Evolutionary conservation across 2,888 invertebrate genomes (phyloP), one percentile per base, ranked within the genome.

Genomic region (Thymelicus lineola): DNA sequence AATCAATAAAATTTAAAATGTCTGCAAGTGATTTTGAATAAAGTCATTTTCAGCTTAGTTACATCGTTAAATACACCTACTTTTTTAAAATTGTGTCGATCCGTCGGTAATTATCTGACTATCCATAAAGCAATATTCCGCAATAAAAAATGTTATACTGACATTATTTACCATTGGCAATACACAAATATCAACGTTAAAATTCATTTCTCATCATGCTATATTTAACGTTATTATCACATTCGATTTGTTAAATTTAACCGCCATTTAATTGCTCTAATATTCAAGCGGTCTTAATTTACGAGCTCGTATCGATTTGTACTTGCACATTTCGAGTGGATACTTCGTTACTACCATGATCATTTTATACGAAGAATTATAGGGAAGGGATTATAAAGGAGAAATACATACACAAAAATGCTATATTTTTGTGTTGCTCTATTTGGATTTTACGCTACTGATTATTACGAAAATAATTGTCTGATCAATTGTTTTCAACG

Each of bases 271-370:
- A 77, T 76, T 76, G 74, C 74, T 71, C 70, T 79, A 78, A 80
- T 78, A 80, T 81, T 80, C 78, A 76, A 77, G 72, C 77, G 71
- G 71, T 60, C 69, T 73, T 73, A 73, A 82, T 82, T 81, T 79
- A 82, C 74, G 74, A 62, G 73, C 7, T 46, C 53, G 17, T 68
- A 75, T 75, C 75, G 77, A 77, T 78, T 78, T 71, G 74, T 74
- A 73, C 73, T 72, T 70, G 72, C 75, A 71, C 73, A 74, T 75
- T 76, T 76, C 75, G 77, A 76, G 66, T 73, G 73, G 73, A 71
- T 71, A 74, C 75, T 77, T 75, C 72, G 67, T 71, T 70, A 72
- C 71, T 61, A 66, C 60, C 38, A 55, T 45, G 55, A 36, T 46
- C 35, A 62, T 62, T 57, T 38, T 57, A 10, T 62, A 62, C 68